Percentiles rank a stretch among this genome's conserved stretches.
Conservation (phyloP, 2,113 vertebrate genomes). For the Notarius lentiginosus region DNA sequence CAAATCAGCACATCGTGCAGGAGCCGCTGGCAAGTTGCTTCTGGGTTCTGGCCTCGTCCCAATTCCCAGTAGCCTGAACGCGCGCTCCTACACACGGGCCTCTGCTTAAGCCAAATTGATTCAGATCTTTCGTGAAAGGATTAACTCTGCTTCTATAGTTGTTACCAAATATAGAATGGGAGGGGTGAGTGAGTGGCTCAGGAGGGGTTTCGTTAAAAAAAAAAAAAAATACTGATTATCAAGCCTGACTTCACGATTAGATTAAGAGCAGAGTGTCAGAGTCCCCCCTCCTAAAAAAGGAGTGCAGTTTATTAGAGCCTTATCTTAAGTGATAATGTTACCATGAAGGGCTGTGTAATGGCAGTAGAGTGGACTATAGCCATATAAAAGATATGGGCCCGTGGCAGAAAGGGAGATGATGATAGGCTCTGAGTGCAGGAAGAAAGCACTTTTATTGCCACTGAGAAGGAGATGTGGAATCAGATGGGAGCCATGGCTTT, state of each 20-base stretch:
- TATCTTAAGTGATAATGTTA: slow-evolving; percentile 77
- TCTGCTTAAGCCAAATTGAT: slow-evolving; percentile 66
- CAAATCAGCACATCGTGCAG: slow-evolving; percentile 68
- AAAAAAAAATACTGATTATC: slow-evolving; percentile 62
- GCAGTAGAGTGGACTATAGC: slow-evolving; percentile 62
- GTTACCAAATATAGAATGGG: slow-evolving; percentile 61
- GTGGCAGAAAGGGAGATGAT: slow-evolving; percentile 50
- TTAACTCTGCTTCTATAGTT: slow-evolving; percentile 57
- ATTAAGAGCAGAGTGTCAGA: slow-evolving; percentile 72
- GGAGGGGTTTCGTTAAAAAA: slow-evolving; percentile 54
- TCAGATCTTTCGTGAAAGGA: slow-evolving; percentile 59
- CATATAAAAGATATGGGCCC: slow-evolving; percentile 61
- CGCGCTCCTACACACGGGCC: slow-evolving; percentile 48
- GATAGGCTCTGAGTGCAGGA: slow-evolving; percentile 58
- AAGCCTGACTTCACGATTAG: slow-evolving; percentile 72
- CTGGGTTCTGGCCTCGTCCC: slow-evolving; percentile 52
- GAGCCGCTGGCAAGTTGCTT: slow-evolving; percentile 49
- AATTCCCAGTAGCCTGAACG: slow-evolving; percentile 60
- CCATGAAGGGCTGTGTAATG: slow-evolving; percentile 66
- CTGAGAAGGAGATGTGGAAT: not conserved
- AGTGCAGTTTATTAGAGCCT: slow-evolving; percentile 71
- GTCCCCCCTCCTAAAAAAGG: slow-evolving; percentile 68
- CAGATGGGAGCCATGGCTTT: not conserved
- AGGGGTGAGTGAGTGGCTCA: slow-evolving; percentile 49
- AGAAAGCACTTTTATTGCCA: slow-evolving; percentile 46